Percentiles rank a stretch among this genome's conserved stretches.
Evolutionary conservation across 2,888 invertebrate species (phyloP).

Genomic region (Drosophila longiperda): DNA sequence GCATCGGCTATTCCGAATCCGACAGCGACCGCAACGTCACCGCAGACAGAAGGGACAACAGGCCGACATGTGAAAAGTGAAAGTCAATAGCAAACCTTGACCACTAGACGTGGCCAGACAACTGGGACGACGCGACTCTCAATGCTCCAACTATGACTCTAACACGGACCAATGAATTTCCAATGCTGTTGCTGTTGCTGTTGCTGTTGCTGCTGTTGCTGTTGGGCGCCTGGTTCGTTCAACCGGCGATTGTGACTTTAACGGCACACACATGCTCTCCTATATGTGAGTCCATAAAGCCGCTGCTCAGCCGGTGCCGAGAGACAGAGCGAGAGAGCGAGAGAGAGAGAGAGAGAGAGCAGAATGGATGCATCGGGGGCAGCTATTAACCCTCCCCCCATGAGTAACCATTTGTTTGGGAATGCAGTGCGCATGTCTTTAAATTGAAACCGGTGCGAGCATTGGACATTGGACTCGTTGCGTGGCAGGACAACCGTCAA

Average conservation of each 20-base stretch:
- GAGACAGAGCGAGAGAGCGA: neutral
- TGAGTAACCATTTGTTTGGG: constrained; percentile 3
- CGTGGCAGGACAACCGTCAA: constrained; percentile 48
- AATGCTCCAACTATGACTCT: constrained; percentile 10
- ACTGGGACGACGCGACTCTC: constrained; percentile 34
- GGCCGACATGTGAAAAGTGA: constrained; percentile 80
- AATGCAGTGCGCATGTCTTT: constrained; percentile 44
- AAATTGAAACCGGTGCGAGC: constrained; percentile 32
- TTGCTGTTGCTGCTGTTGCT: constrained; percentile 53
- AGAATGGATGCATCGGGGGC: constrained; percentile 11
- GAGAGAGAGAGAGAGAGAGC: constrained; percentile 6
- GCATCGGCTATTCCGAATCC: constrained; percentile 61
- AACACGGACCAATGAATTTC: constrained; percentile 66
- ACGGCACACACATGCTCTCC: constrained; percentile 49
- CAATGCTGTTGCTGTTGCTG: constrained; percentile 68
- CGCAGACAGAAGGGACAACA: constrained; percentile 17
- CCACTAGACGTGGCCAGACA: constrained; percentile 76
- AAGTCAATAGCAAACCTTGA: constrained; percentile 84
- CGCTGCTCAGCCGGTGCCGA: constrained; percentile 28
- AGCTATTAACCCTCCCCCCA: neutral
- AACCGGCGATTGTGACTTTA: constrained; percentile 67
- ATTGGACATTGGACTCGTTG: constrained; percentile 38
- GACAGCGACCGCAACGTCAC: constrained; percentile 44
- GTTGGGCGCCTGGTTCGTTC: constrained; percentile 70
- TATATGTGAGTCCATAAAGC: constrained; percentile 16